Conservation (phyloP, 2,888 invertebrate species). For the Deilephila elpenor region DNA sequence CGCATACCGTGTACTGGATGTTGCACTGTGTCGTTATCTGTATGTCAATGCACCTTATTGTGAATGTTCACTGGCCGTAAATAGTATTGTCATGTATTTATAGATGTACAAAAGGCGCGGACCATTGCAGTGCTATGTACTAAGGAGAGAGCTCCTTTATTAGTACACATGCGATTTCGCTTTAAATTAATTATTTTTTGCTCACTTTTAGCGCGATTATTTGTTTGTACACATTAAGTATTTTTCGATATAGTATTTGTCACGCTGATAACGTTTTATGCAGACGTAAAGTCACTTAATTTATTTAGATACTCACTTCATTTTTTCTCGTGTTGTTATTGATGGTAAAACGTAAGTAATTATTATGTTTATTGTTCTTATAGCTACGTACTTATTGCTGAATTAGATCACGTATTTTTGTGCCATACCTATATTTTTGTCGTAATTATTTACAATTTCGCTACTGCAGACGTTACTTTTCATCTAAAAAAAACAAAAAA, state of each 20-base stretch:
- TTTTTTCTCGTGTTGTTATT: too few species aligned
- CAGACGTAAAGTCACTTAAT: too few species aligned
- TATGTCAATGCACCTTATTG: constrained; percentile 28
- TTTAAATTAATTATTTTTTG: neutral
- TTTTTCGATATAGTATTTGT: neutral
- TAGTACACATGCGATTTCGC: neutral
- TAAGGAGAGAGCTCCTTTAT: neutral
- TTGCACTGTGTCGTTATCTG: constrained; percentile 40
- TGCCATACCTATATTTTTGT: too few species aligned
- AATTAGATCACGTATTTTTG: too few species aligned
- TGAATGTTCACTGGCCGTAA: constrained; percentile 29
- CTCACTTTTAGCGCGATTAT: neutral
- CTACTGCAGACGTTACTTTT: too few species aligned
- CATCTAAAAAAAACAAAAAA: too few species aligned
- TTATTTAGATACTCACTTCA: too few species aligned
- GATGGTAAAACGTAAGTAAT: too few species aligned
- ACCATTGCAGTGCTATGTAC: neutral
- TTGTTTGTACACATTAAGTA: neutral
- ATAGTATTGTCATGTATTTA: constrained; percentile 8
- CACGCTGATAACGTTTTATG: too few species aligned
- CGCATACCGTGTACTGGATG: constrained; percentile 19
- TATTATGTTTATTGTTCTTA: too few species aligned
- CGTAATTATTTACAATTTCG: too few species aligned
- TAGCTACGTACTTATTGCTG: too few species aligned
- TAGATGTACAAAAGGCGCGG: constrained; percentile 4